Evolutionary conservation across 2,888 invertebrate species (phyloP).

Genomic region (Barypeithes pellucidus): DNA sequence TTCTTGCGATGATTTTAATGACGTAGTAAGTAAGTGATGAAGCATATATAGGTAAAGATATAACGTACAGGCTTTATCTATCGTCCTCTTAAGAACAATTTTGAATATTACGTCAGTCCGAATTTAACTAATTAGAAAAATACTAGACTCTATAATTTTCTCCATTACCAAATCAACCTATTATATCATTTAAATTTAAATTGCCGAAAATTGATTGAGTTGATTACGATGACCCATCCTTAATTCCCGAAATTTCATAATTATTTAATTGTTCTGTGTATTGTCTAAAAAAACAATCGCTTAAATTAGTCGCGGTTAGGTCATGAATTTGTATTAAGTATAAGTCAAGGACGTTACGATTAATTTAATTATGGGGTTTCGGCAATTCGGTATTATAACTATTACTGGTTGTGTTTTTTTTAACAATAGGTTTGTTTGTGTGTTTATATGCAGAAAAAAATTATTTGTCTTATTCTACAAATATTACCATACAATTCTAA

Average conservation of each 20-base stretch:
- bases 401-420: neutral
- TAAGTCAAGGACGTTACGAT: conserved; percentile 31
- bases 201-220: conserved; percentile 47
- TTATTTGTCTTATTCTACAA: too few relatives aligned
- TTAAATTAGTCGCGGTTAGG: conserved; percentile 39
- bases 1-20: too few relatives aligned
- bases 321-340: conserved; percentile 39
- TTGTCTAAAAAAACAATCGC: conserved; percentile 42
- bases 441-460: too few relatives aligned
- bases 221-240: conserved; percentile 48
- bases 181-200: conserved; percentile 51
- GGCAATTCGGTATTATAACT: neutral
- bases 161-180: conserved; percentile 45
- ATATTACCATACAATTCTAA: too few relatives aligned
- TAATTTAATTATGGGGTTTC: conserved; percentile 35
- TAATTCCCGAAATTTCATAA: conserved; percentile 51
- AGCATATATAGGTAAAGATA: too few relatives aligned
- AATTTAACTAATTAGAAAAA: conserved; percentile 19
- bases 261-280: conserved; percentile 44
- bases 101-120: conserved; percentile 27
- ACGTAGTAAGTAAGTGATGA: too few relatives aligned
- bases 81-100: conserved; percentile 3
- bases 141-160: conserved; percentile 34
- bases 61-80: too few relatives aligned
- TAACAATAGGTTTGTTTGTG: neutral